Evolutionary conservation across 2,113 vertebrate species (phyloP).

Genomic region (Strigops habroptila): DNA sequence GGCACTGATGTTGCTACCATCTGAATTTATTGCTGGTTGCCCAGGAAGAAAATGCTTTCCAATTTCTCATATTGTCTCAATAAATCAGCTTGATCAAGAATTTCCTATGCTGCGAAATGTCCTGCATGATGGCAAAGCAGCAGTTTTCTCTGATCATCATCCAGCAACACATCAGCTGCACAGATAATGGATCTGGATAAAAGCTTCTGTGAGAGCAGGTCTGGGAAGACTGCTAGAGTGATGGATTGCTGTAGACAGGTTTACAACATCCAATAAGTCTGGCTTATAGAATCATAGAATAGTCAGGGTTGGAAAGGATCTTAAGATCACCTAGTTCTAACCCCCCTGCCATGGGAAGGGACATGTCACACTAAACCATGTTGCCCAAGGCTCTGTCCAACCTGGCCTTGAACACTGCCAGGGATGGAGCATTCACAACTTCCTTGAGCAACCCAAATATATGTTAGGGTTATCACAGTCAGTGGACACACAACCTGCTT

Average conservation of each 20-base stretch:
- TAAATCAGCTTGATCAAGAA: not conserved
- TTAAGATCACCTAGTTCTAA: no score
- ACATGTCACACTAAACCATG: no score
- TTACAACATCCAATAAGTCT: not conserved
- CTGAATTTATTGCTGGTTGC: not conserved
- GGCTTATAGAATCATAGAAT: no score
- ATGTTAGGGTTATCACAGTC: not conserved
- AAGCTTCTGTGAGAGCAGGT: not conserved
- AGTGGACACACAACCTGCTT: not conserved
- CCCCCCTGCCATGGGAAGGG: no score
- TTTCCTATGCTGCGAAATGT: not conserved
- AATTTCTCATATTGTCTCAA: not conserved
- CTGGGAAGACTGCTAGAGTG: not conserved
- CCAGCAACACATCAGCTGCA: not conserved
- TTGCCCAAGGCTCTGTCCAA: no score
- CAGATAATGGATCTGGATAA: not conserved
- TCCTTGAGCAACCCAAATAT: no score
- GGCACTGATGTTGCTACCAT: not conserved
- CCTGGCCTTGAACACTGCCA: no score
- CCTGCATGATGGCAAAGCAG: not conserved
- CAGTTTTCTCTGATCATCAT: not conserved
- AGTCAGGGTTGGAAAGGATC: no score
- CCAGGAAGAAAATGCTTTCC: not conserved
- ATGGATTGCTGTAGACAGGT: not conserved
- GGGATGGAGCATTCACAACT: no score